Base-by-base conservation (phyloP, 2,888 invertebrate species). In the Hoplodrina ambigua region DNA sequence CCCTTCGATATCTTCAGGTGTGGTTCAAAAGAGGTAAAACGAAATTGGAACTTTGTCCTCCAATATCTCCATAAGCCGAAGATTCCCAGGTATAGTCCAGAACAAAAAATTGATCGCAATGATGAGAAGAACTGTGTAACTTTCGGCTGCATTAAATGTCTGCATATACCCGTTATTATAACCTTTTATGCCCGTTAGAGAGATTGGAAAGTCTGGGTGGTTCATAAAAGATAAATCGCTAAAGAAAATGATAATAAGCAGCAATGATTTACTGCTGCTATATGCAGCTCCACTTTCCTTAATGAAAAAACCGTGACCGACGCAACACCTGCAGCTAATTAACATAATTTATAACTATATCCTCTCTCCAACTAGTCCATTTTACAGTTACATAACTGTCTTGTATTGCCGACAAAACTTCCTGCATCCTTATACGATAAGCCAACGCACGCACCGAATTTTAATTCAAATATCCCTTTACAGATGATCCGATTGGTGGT, bases 381-480 rank as follows among this genome's bases (percentile, higher is more conserved):
- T 72, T 67, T 59, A 87, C 91, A 85, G 91, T 93, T 92, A 91
- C 80, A 84, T 91, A 92, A 83, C 83, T 78, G 83, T 83, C 59
- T 78, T 69, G 52, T 64, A 56, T 19, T 53, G 56, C 66, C 33
- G 46, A 57, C 78, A 44, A 90, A 78, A 72, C 83, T 81, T 83
- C 79, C 83, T 83, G 81, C 62, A 78, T 60, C 83, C 85, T 72
- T 85, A 81, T 73, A 74, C 64, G 78, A 65, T 84, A 84, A 75
- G 74, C 69, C 77, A 57, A 58, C 72, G 78, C 80, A 76, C 80
- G 67, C 63, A 76, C 76, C 80, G 86, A 84, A 82, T 84, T 85
- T 72, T 72, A 84, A 84, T 85, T 78, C 75, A 68, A 75, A 78
- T 78, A 80, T 80, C 55, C 56, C 58, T 68, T 85, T 74, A 37